These are phyloP conservation scores for Andrena dorsata DNA, from an alignment of 2,888 invertebrate genomes.

Conservation along the genomic window DNA sequence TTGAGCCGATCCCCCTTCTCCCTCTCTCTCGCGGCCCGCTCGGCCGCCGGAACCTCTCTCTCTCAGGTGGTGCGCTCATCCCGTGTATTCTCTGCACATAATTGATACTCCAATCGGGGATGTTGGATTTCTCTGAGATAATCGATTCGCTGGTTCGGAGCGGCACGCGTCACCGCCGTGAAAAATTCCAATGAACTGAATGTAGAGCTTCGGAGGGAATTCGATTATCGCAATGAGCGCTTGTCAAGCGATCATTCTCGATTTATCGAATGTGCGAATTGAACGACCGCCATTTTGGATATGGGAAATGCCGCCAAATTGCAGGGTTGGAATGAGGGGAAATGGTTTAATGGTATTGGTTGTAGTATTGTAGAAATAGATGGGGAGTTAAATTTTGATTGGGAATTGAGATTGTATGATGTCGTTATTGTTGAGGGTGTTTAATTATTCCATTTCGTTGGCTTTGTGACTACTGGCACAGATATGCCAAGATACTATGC, in stretches of 20 bases:
- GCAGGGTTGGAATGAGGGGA: too few relatives aligned
- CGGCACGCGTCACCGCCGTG: neutral
- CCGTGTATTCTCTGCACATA: conserved; percentile 15
- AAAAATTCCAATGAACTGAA: neutral
- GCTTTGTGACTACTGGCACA: neutral
- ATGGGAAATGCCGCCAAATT: neutral
- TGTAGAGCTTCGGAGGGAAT: neutral
- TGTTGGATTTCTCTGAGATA: conserved; percentile 1
- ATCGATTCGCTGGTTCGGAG: neutral
- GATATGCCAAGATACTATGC: too few relatives aligned
- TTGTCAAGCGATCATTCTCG: conserved; percentile 18
- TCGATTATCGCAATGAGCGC: conserved; percentile 26
- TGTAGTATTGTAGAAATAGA: neutral
- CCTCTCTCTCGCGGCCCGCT: conserved; percentile 22
- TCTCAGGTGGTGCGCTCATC: conserved; percentile 56
- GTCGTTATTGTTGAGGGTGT: neutral
- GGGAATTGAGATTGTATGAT: neutral
- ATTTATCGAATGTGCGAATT: conserved; percentile 4
- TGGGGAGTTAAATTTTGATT: neutral
- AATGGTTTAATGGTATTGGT: too few relatives aligned
- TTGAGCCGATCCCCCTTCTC: conserved; percentile 53
- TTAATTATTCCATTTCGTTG: neutral
- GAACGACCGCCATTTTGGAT: neutral
- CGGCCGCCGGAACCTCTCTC: conserved; percentile 5
- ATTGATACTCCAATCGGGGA: neutral